Base-by-base conservation (phyloP, 2,888 invertebrate genomes). In the Drosophila paranaensis region DNA sequence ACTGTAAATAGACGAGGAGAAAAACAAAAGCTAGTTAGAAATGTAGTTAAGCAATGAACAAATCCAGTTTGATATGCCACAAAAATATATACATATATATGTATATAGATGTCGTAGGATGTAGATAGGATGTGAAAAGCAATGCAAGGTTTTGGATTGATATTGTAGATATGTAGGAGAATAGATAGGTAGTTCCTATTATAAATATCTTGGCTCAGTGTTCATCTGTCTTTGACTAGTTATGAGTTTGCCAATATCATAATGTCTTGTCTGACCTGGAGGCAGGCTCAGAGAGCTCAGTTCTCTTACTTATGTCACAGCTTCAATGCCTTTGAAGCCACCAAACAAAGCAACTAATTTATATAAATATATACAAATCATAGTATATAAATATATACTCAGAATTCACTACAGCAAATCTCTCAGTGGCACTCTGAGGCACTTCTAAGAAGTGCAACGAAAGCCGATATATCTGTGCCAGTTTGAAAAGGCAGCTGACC, bases 1-100 rank as follows among this genome's bases (percentile, higher is more conserved):
- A 35, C 77, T 74, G 66, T 46, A 77, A 66, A 57, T 48, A 60
- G 37, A 63, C 39, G 33, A 53, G 20, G 9, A 33, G 60, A 25
- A 57, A 62, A 57, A 62, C 27, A 65, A 37, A 56, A 45, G 63
- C 33, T 33, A 46, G 50, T 72, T 60, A 51, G 50, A 55, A 60
- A 60, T 25, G 16, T 16, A 46, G 43, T 37, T 53, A 11, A 11
- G 54, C 46, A 37, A 20, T 20, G 35, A 14, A 13, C 8, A 40
- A 30, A 25, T 37, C 2, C 8, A 33, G 40, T 42, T 9, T 0
- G 11, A n/a, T 6, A 42, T 16, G 43, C 16, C n/a, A n/a, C 25
- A 39, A 3, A 37, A 20, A 35, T 20, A 35, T 53, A 25, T 25
- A 25, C 20, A n/a, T n/a, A n/a, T n/a, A n/a, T n/a, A n/a, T 20